A percentile compares a stretch with the other conserved stretches of the same genome.
Conservation (phyloP, 2,113 vertebrate genomes). For the Urocitellus parryii region DNA sequence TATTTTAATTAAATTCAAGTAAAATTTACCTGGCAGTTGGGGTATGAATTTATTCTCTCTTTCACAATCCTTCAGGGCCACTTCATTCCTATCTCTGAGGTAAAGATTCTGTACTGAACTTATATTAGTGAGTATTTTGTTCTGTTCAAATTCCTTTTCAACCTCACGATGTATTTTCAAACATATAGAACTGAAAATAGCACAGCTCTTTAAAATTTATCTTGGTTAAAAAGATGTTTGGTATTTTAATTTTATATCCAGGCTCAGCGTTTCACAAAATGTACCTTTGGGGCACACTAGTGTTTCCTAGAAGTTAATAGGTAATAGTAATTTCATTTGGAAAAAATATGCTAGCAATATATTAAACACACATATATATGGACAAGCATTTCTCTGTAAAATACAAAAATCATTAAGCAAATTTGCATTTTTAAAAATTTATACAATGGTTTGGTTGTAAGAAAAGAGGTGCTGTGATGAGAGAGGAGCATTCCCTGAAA, state of each 20-base stretch:
- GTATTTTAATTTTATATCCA: not conserved
- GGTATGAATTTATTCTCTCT: not conserved
- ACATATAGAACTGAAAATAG: not conserved
- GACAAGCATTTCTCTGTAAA: not conserved
- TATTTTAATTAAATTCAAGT: constrained; percentile 50
- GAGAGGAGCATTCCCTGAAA: not conserved
- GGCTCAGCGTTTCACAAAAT: not conserved
- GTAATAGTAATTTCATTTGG: not conserved
- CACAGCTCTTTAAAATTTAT: not conserved
- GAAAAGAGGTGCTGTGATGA: not conserved
- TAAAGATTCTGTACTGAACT: not conserved
- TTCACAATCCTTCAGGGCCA: not conserved
- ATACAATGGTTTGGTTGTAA: not conserved
- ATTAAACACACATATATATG: not conserved
- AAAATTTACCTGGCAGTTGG: constrained; percentile 1
- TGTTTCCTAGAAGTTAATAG: not conserved
- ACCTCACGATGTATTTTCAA: constrained; percentile 20
- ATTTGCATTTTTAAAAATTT: not conserved
- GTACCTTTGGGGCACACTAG: not conserved
- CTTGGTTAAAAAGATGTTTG: not conserved
- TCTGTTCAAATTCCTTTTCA: constrained; percentile 32
- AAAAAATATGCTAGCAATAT: not conserved
- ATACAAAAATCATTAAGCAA: not conserved
- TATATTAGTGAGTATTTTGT: not conserved
- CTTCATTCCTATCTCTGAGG: constrained; percentile 13